These are phyloP conservation scores for Pachyrhynchus sulphureomaculatus DNA, from an alignment of 1,140 invertebrate species.

Conservation along the genomic window DNA sequence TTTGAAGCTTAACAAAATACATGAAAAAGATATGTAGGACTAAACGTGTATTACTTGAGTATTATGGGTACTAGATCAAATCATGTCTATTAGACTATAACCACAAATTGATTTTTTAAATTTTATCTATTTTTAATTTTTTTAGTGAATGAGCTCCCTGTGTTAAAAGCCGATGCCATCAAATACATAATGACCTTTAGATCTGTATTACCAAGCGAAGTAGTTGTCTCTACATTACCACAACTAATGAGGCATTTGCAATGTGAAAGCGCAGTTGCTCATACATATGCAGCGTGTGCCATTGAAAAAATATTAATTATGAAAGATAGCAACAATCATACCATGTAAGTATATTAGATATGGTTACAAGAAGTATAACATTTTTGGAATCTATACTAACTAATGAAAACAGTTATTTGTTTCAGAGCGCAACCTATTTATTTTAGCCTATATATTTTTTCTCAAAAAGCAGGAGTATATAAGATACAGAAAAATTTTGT, in stretches of 20 bases:
- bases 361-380: slow-evolving; percentile 7
- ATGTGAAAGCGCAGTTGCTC: slow-evolving; percentile 81
- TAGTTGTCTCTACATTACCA: slow-evolving; percentile 73
- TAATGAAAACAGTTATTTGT: too few species aligned
- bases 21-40: too few species aligned
- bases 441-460: too few species aligned
- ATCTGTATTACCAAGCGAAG: slow-evolving; percentile 78
- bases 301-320: slow-evolving; percentile 88
- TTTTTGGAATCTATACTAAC: not conserved
- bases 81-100: too few species aligned
- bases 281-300: slow-evolving; percentile 90
- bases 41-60: too few species aligned
- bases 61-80: too few species aligned
- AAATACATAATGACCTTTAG: slow-evolving; percentile 97
- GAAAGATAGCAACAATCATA: slow-evolving; percentile 57
- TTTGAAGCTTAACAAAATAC: too few species aligned
- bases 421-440: too few species aligned
- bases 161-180: slow-evolving; percentile 92
- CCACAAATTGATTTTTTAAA: too few species aligned
- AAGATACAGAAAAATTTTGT: too few species aligned
- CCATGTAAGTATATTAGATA: slow-evolving; percentile 54
- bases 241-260: slow-evolving; percentile 72
- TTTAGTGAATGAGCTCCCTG: slow-evolving; percentile 81
- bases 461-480: too few species aligned
- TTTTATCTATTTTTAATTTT: slow-evolving; percentile 13